Conservation (phyloP, 1,140 invertebrate genomes). For the Medauroidea extradentata region DNA sequence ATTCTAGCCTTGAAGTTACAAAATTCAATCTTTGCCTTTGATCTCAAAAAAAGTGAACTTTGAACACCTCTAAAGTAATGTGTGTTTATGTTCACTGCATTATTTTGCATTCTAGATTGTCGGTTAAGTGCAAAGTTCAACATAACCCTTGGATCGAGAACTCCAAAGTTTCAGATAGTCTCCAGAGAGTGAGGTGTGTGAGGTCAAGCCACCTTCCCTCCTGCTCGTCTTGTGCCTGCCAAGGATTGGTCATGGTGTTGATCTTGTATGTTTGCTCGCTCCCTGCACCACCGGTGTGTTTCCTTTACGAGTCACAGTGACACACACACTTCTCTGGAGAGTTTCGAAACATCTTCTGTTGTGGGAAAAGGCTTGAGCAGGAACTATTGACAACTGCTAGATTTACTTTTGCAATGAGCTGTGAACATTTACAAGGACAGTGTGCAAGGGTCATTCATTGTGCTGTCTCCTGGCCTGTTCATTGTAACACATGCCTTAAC, state of each 20-base stretch:
- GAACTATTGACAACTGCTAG: no score
- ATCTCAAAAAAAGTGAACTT: no score
- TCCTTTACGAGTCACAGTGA: neutral
- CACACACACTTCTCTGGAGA: neutral
- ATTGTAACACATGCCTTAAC: no score
- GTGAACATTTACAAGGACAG: no score
- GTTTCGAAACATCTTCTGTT: neutral
- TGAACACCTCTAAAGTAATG: no score
- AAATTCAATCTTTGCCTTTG: no score
- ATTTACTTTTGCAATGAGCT: no score
- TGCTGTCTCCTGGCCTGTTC: no score
- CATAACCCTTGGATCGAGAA: constrained; percentile 14
- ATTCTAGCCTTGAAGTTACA: no score
- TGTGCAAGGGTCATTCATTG: no score
- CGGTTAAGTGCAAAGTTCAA: constrained; percentile 21
- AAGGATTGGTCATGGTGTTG: neutral
- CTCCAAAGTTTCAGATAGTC: constrained; percentile 18
- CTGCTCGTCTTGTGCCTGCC: neutral
- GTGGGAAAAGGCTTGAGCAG: no score
- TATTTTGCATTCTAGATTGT: constrained; percentile 6
- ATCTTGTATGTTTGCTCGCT: neutral
- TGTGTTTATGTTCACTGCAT: no score
- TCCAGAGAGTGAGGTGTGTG: constrained; percentile 14
- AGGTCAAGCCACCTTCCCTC: neutral
- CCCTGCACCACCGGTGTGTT: neutral